Evolutionary conservation across 2,888 invertebrate genomes (phyloP).

Genomic region (Criorhina ranunculi): DNA sequence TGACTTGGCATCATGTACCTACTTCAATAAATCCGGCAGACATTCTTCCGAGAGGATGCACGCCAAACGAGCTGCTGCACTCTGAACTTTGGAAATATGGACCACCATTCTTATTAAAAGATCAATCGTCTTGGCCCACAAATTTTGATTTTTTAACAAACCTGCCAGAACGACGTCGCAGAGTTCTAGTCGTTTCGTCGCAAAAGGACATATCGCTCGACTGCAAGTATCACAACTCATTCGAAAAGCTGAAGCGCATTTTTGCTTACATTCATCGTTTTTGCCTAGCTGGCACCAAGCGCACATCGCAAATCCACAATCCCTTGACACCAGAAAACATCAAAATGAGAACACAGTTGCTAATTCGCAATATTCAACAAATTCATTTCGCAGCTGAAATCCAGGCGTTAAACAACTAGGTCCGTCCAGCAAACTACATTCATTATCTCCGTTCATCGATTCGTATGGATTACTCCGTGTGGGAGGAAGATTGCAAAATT

Average conservation of each 20-base stretch:
- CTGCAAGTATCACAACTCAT: constrained; percentile 23
- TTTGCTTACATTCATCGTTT: constrained; percentile 24
- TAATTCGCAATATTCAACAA: constrained; percentile 34
- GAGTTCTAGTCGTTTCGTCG: neutral
- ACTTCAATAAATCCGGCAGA: constrained; percentile 9
- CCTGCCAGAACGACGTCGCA: no score
- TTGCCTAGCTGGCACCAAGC: neutral
- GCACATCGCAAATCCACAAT: neutral
- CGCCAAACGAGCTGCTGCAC: no score
- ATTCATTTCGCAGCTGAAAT: constrained; percentile 30
- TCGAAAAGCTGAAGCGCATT: constrained; percentile 6
- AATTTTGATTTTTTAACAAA: no score
- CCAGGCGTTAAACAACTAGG: constrained; percentile 20
- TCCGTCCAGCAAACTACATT: constrained; percentile 29
- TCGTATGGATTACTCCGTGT: constrained; percentile 50
- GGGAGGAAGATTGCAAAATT: constrained; percentile 38
- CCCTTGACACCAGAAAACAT: constrained; percentile 36
- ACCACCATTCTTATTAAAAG: neutral
- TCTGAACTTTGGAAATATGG: neutral
- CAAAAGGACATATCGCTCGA: constrained; percentile 1
- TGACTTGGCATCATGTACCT: neutral
- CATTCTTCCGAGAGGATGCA: constrained; percentile 7
- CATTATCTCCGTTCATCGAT: constrained; percentile 47
- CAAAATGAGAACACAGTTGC: constrained; percentile 20
- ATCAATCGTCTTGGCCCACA: no score